Evolutionary conservation across 2,113 vertebrate species (phyloP).

Genomic region (Lagopus muta): DNA sequence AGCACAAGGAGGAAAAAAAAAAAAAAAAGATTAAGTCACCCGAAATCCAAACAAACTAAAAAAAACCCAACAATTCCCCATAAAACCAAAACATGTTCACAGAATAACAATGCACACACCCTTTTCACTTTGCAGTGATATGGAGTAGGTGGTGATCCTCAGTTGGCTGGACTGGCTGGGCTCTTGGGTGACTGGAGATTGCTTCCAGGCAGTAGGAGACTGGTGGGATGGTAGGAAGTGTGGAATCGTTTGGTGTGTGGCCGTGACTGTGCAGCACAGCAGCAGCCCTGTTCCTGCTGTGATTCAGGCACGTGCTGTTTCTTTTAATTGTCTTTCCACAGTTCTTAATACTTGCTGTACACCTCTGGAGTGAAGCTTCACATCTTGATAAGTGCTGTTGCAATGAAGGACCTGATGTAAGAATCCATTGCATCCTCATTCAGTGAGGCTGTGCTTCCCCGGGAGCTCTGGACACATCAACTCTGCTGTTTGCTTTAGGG

Average conservation of each 20-base stretch:
- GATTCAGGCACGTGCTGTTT: neutral
- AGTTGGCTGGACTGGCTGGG: neutral
- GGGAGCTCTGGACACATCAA: neutral
- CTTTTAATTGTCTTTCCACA: neutral
- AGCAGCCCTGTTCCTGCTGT: neutral
- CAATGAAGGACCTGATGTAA: slow-evolving; percentile 4
- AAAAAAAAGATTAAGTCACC: neutral
- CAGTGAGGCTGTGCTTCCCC: neutral
- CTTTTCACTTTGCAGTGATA: neutral
- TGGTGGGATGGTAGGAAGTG: too few relatives aligned
- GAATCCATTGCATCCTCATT: rapidly evolving
- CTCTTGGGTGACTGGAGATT: neutral
- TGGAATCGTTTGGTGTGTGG: rapidly evolving
- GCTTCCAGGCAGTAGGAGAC: neutral
- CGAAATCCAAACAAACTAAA: too few relatives aligned
- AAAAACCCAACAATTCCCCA: neutral
- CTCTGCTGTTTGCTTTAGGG: neutral
- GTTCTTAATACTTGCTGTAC: neutral
- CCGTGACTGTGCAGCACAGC: neutral
- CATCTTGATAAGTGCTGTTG: neutral
- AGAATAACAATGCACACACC: neutral
- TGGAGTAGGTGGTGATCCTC: neutral
- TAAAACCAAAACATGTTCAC: too few relatives aligned
- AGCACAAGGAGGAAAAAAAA: neutral
- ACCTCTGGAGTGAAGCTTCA: slow-evolving; percentile 8